Evolutionary conservation across 2,797 vertebrate genomes (phyloP).

Genomic region (Urocyon cinereoargenteus): DNA sequence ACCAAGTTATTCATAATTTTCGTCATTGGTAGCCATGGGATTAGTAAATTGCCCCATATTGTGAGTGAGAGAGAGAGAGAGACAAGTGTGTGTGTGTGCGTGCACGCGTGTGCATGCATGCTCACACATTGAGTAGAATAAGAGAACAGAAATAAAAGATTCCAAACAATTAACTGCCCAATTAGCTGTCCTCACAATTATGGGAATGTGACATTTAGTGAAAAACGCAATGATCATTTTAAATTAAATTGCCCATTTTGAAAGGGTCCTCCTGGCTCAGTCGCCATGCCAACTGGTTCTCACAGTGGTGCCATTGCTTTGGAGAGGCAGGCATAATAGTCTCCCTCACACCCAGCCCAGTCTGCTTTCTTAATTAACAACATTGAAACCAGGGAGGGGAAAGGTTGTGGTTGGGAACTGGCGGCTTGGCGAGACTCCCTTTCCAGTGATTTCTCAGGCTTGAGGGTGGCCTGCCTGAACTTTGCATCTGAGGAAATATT

Average conservation of each 20-base stretch:
- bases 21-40: not conserved
- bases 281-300: slow-evolving; percentile 65
- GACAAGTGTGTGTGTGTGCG: not conserved
- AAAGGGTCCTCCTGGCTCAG: slow-evolving; percentile 55
- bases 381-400: not conserved
- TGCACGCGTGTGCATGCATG: accelerated
- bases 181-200: slow-evolving; percentile 69
- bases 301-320: slow-evolving; percentile 32
- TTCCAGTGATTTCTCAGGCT: not conserved
- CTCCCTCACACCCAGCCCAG: not conserved
- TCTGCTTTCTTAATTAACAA: slow-evolving; percentile 50
- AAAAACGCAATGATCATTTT: slow-evolving; percentile 71
- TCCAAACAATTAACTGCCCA: slow-evolving; percentile 74
- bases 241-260: slow-evolving; percentile 73
- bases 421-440: not conserved
- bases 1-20: not conserved
- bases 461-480: not conserved
- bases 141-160: slow-evolving; percentile 67
- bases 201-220: slow-evolving; percentile 73
- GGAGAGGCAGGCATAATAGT: slow-evolving; percentile 36
- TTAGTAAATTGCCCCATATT: not conserved
- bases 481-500: not conserved
- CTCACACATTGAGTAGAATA: slow-evolving; percentile 4
- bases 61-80: not conserved
- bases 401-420: not conserved